phyloP scores from a whole-genome alignment of 2,888 invertebrate genomes.

The Erynnis tages region DNA sequence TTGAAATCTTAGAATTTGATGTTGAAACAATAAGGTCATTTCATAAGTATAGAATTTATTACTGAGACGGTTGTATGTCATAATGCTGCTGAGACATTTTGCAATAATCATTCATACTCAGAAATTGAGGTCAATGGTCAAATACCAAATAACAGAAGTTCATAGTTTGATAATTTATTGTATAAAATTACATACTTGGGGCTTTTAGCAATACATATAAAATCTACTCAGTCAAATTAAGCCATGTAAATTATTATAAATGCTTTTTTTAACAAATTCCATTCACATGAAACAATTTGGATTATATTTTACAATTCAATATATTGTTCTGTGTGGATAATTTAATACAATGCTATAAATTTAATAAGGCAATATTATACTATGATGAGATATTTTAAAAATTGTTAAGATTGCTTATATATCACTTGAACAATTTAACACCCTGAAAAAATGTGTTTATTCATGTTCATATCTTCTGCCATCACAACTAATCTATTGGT shows the following conservation, averaged over 20 bases:
- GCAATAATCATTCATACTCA: no score
- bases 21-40: no score
- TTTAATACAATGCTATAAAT: background rate
- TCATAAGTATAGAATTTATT: no score
- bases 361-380: background rate
- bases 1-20: no score
- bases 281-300: slow-evolving; percentile 45
- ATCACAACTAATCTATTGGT: slow-evolving; percentile 40
- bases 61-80: no score
- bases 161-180: slow-evolving; percentile 68
- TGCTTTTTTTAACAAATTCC: slow-evolving; percentile 43
- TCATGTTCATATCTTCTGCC: slow-evolving; percentile 48
- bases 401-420: slow-evolving; percentile 50
- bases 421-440: slow-evolving; percentile 57
- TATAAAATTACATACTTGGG: slow-evolving; percentile 65
- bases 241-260: slow-evolving; percentile 51
- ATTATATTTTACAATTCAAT: no score
- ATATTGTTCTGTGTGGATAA: no score
- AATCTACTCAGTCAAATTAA: slow-evolving; percentile 69
- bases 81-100: no score
- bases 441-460: slow-evolving; percentile 48
- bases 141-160: no score
- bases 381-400: slow-evolving; percentile 12
- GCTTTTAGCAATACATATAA: slow-evolving; percentile 55
- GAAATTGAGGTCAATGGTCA: no score